Evolutionary conservation across 2,888 invertebrate genomes (phyloP).

Genomic region (Cryptocheilus praepositus): DNA sequence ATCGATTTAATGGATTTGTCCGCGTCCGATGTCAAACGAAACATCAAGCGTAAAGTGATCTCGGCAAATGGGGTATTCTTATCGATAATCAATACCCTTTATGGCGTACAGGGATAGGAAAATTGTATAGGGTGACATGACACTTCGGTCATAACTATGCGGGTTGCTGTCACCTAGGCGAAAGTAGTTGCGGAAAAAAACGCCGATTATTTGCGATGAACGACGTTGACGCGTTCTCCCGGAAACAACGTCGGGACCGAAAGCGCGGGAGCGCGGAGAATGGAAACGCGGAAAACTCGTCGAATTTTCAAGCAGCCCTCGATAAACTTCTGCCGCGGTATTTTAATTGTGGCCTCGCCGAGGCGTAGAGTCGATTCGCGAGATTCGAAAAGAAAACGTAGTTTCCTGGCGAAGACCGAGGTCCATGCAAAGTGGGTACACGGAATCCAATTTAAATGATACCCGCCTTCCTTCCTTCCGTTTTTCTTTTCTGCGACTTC

Average conservation of each 20-base stretch:
- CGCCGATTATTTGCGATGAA: neutral
- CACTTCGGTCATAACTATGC: no score
- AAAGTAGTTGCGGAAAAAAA: no score
- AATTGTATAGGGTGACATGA: no score
- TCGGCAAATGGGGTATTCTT: no score
- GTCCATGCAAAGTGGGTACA: conserved; percentile 53
- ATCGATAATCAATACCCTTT: no score
- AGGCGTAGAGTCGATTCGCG: conserved; percentile 10
- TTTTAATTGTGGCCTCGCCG: conserved; percentile 1
- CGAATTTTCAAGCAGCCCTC: neutral
- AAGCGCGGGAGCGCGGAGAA: neutral
- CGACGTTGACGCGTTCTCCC: neutral
- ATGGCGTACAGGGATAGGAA: no score
- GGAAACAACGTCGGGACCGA: neutral
- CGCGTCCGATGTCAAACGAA: neutral
- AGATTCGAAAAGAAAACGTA: conserved; percentile 43
- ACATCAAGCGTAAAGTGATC: no score
- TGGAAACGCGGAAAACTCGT: neutral
- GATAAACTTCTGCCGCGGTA: neutral
- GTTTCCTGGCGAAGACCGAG: conserved; percentile 36
- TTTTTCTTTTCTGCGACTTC: conserved; percentile 21
- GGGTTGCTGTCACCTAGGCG: no score
- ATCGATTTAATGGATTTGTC: conserved; percentile 25
- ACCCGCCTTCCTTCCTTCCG: conserved; percentile 29
- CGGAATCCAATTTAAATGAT: conserved; percentile 64